Conservation (phyloP, 1,140 invertebrate genomes). For the Zaprionus africanus region DNA sequence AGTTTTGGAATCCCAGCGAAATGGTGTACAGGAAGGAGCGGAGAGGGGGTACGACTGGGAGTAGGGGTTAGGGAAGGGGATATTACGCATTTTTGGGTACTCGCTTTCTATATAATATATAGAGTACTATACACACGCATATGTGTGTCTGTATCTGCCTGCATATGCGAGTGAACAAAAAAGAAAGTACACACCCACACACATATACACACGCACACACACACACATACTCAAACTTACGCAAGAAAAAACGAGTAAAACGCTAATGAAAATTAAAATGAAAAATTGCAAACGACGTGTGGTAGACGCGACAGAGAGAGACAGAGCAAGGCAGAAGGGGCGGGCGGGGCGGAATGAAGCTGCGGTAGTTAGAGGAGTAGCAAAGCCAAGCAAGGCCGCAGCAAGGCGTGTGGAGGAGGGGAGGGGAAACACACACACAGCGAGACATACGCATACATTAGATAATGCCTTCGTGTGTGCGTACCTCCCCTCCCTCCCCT, state of each 20-base stretch:
- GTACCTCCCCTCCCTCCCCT: too few species aligned
- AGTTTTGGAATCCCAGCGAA: constrained; percentile 18
- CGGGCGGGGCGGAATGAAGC: constrained; percentile 4
- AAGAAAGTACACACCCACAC: constrained; percentile 27
- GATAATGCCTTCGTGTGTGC: constrained; percentile 12
- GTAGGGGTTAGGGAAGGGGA: neutral
- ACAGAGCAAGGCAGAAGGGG: neutral
- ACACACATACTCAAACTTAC: constrained; percentile 33
- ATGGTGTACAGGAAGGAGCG: neutral
- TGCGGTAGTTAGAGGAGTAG: constrained; percentile 20
- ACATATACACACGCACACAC: constrained; percentile 33
- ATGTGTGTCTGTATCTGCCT: neutral
- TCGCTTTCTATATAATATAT: constrained; percentile 13
- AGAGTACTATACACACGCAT: constrained; percentile 8
- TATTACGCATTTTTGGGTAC: constrained; percentile 42
- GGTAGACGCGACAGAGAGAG: constrained; percentile 35
- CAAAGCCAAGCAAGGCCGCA: constrained; percentile 2
- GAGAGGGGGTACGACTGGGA: neutral
- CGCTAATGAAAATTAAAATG: constrained; percentile 85
- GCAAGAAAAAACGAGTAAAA: constrained; percentile 72
- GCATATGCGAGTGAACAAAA: constrained; percentile 10
- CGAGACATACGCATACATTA: constrained; percentile 47
- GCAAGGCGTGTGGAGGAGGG: neutral
- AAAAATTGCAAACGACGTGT: constrained; percentile 84
- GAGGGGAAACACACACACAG: constrained; percentile 23